These are phyloP conservation scores for Thereva nobilitata DNA, from an alignment of 2,888 invertebrate species.

Conservation along the genomic window DNA sequence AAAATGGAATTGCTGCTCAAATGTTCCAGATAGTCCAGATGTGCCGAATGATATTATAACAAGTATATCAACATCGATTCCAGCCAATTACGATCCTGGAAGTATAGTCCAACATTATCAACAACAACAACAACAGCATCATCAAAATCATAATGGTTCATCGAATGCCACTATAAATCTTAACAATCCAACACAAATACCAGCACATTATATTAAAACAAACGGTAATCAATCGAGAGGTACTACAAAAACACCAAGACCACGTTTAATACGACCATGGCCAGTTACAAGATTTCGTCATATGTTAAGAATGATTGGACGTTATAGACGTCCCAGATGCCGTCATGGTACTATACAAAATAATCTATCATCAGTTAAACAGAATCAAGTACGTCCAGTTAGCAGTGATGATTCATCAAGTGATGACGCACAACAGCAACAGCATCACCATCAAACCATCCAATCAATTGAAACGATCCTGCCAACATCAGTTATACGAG, in stretches of 20 bases:
- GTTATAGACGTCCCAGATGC: conserved; percentile 55
- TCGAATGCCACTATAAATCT: conserved; percentile 43
- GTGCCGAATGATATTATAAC: conserved; percentile 60
- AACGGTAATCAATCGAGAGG: conserved; percentile 25
- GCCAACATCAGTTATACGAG: conserved; percentile 55
- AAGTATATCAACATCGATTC: conserved; percentile 50
- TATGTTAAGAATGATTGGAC: conserved; percentile 55
- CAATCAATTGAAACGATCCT: conserved; percentile 51
- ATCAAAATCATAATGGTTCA: conserved; percentile 32
- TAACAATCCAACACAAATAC: conserved; percentile 49
- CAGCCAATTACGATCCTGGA: conserved; percentile 36
- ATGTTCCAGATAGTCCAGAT: conserved; percentile 65
- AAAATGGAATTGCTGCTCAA: conserved; percentile 66
- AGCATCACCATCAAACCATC: conserved; percentile 28
- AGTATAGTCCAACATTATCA: conserved; percentile 36
- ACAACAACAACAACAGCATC: conserved; percentile 21
- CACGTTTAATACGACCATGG: conserved; percentile 49
- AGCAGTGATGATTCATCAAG: conserved; percentile 31
- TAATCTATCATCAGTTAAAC: conserved; percentile 48
- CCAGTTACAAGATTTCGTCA: conserved; percentile 52
- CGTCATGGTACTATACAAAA: conserved; percentile 44
- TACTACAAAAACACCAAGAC: conserved; percentile 38
- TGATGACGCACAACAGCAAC: conserved; percentile 39
- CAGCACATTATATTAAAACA: conserved; percentile 47
- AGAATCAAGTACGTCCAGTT: conserved; percentile 57